Percentiles rank a stretch among this genome's conserved stretches.
Conservation (phyloP, 2,113 vertebrate species). For the Pedionomus torquatus region DNA sequence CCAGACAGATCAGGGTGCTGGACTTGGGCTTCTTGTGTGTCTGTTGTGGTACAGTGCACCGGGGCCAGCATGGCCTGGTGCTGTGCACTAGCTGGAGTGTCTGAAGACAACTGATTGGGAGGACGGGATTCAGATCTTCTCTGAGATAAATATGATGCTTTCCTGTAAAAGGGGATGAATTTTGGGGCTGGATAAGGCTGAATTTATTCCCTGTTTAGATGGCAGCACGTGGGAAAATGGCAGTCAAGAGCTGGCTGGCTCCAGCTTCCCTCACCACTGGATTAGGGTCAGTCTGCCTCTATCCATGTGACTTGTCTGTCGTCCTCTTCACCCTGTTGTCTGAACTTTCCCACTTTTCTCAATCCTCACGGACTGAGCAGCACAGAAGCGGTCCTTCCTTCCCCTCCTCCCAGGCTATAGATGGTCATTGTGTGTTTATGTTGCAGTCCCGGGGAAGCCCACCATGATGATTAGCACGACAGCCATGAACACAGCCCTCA, state of each 20-base stretch:
- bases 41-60: background rate
- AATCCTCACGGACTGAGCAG: slow-evolving; percentile 23
- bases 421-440: slow-evolving; percentile 70
- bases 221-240: background rate
- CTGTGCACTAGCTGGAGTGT: slow-evolving; percentile 10
- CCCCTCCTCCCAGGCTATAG: slow-evolving; percentile 40
- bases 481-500: slow-evolving; percentile 93
- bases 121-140: slow-evolving; percentile 37
- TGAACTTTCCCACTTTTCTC: slow-evolving; percentile 62
- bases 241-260: slow-evolving; percentile 32
- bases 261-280: background rate
- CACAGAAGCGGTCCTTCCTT: slow-evolving; percentile 29
- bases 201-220: slow-evolving; percentile 19
- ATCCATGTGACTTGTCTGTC: slow-evolving; percentile 52
- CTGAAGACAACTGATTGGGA: slow-evolving; percentile 45
- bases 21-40: background rate
- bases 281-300: slow-evolving; percentile 39
- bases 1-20: slow-evolving; percentile 20
- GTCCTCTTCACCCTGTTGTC: slow-evolving; percentile 41
- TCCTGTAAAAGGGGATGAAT: slow-evolving; percentile 41
- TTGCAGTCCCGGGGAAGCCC: slow-evolving; percentile 91
- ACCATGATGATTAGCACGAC: slow-evolving; percentile 97
- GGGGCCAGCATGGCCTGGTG: background rate
- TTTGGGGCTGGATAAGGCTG: slow-evolving; percentile 39
- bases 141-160: slow-evolving; percentile 29